Conservation (phyloP, 2,113 vertebrate genomes). For the Calidris pygmaea region DNA sequence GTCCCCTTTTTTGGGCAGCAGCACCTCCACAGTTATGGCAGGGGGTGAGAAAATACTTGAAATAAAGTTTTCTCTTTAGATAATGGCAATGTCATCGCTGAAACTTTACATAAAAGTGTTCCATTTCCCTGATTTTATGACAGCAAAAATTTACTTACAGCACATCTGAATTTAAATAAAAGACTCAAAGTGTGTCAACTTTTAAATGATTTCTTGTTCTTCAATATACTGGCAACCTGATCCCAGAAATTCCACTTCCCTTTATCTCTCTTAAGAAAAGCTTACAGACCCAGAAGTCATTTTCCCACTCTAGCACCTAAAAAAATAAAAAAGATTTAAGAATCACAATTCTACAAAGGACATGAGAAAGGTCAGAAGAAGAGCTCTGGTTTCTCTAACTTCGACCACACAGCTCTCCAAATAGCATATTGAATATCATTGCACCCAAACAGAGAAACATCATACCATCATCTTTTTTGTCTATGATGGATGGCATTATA, state of each 20-base stretch:
- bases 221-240: neutral
- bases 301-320: neutral
- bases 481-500: neutral
- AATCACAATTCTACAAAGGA: neutral
- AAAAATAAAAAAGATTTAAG: neutral
- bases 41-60: neutral
- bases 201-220: neutral
- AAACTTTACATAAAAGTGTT: neutral
- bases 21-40: neutral
- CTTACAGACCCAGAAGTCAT: neutral
- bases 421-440: slow-evolving; percentile 15
- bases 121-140: neutral
- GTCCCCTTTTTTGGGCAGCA: neutral
- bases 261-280: neutral
- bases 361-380: slow-evolving; percentile 38
- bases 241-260: neutral
- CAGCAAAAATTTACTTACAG: neutral
- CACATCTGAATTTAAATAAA: neutral
- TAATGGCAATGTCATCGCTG: neutral
- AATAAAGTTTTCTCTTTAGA: neutral
- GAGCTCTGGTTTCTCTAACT: slow-evolving; percentile 33
- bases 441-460: slow-evolving; percentile 13
- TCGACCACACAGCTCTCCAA: neutral
- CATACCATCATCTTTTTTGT: neutral
- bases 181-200: neutral